Conservation (phyloP, 2,888 invertebrate species). For the Nomada fucata region DNA sequence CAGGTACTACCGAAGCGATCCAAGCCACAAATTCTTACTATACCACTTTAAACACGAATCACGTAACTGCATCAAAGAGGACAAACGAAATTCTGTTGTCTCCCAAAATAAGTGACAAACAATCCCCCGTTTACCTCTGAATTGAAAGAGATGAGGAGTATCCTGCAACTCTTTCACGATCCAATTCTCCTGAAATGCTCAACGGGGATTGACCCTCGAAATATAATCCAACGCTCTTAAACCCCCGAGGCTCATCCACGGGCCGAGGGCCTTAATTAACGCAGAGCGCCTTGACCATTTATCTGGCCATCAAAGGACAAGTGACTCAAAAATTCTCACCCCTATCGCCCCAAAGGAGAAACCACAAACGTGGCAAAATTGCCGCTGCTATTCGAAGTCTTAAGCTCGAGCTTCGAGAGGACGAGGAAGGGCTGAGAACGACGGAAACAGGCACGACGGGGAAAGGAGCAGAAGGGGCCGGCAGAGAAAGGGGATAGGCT, state of each 20-base stretch:
- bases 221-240: neutral
- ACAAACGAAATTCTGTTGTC: neutral
- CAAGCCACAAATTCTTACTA: no score
- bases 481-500: neutral
- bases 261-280: slow-evolving; percentile 3
- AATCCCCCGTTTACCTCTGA: neutral
- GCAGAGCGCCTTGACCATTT: neutral
- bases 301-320: slow-evolving; percentile 2
- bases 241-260: neutral
- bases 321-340: slow-evolving; percentile 4
- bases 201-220: neutral
- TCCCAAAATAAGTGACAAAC: neutral
- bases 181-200: neutral
- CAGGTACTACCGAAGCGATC: no score
- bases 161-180: neutral
- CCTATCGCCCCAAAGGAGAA: neutral
- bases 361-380: slow-evolving; percentile 5
- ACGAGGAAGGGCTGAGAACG: neutral
- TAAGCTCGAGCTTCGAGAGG: neutral
- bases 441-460: neutral
- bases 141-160: neutral
- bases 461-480: neutral
- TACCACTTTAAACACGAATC: no score
- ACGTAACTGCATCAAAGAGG: no score
- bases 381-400: neutral